Conservation (phyloP, 2,888 invertebrate species). For the Catocala sponsa region DNA sequence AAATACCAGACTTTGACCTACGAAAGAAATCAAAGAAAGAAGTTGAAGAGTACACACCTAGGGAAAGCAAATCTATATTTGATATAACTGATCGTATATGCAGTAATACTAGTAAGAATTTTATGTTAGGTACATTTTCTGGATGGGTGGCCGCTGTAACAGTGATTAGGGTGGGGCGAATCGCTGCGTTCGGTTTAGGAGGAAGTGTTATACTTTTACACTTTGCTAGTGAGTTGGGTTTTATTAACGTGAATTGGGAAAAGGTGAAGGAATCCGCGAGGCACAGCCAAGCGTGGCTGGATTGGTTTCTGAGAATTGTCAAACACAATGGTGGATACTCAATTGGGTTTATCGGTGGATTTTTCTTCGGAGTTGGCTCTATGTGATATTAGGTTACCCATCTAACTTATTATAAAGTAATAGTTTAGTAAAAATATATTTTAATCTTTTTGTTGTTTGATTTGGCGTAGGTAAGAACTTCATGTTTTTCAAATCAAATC, state of each 20-base stretch:
- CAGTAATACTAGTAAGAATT: constrained; percentile 64
- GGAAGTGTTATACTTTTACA: constrained; percentile 95
- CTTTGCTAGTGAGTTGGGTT: constrained; percentile 95
- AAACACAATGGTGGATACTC: constrained; percentile 91
- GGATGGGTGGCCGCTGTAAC: constrained; percentile 92
- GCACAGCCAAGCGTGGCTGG: constrained; percentile 92
- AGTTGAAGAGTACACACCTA: constrained; percentile 53
- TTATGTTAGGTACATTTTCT: constrained; percentile 69
- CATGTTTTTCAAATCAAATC: too few species aligned
- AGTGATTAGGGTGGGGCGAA: constrained; percentile 94
- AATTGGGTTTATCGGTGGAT: constrained; percentile 94
- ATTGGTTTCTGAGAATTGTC: constrained; percentile 89
- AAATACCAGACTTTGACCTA: constrained; percentile 22
- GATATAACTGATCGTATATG: constrained; percentile 62
- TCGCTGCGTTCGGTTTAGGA: constrained; percentile 95
- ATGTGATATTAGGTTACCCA: constrained; percentile 50
- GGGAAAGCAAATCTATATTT: constrained; percentile 51
- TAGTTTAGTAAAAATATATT: constrained; percentile 1
- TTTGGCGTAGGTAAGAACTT: too few species aligned
- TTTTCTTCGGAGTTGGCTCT: constrained; percentile 94
- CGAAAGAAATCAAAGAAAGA: constrained; percentile 18
- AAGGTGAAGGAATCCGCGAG: constrained; percentile 92
- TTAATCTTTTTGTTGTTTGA: not conserved
- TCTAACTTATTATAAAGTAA: constrained; percentile 13
- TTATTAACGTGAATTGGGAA: constrained; percentile 96